Evolutionary conservation across 1,140 invertebrate genomes (phyloP), one percentile per base, ranked within the genome.

Genomic region (Luehdorfia chinensis): DNA sequence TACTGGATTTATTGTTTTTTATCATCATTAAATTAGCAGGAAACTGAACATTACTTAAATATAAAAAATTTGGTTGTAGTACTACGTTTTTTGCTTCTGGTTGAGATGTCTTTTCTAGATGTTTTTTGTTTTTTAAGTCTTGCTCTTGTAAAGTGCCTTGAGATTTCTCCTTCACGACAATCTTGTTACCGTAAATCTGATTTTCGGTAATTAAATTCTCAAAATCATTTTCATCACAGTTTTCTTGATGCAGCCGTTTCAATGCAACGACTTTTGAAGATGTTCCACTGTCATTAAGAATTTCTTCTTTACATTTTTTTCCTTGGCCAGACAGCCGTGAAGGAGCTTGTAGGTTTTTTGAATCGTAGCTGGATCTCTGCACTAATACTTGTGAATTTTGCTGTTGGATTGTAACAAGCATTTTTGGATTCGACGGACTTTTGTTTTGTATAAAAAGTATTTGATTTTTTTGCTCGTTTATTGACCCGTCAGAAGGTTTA

Each of bases 171-270:
- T 86, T 88, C 63, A 87, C 84, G 62, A 88, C 84, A 67, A 88
- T 87, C 67, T 88, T 88, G 34, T 88, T 85, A 21, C 84, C 87
- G 66, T 88, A 88, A 44, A 88, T 88, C 74, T 88, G 87, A 70
- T 88, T 88, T 66, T 88, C 87, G 1, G 87, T 87, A 15, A 88
- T 88, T 48, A 88, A 69, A 65, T 87, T 87, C 57, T 88, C 87
- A 56, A 88, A 88, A 50, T 88, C 87, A 49, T 87, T 86, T 56
- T 87, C 84, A 50, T 88, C 87, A 47, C 69, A 81, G 47, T 84
- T 77, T 13, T 85, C 81, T 62, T 87, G 84, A 53, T 85, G 81
- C 15, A 80, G 59, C 2, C 80, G 50, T 61, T 88, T 87, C 34
- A 87, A 59, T 25, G 84, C 76, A 1, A 87, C 84, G 0, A 87